phyloP scores from a whole-genome alignment of 2,113 vertebrate species.

The Mobula hypostoma region DNA sequence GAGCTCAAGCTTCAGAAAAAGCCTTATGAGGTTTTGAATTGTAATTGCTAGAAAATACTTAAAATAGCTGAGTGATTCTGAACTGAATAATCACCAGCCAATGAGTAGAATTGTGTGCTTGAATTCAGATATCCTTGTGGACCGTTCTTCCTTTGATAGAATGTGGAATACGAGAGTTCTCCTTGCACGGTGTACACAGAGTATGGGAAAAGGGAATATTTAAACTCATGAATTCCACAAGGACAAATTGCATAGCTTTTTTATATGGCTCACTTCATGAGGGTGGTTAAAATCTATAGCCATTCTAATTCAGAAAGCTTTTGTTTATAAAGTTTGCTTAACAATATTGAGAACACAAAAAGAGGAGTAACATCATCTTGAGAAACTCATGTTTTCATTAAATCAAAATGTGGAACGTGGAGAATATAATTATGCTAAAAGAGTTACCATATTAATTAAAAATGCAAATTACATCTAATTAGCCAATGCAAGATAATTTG shows the following conservation, averaged over 20 bases:
- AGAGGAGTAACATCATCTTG: background rate
- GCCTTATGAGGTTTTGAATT: background rate
- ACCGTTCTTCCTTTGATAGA: background rate
- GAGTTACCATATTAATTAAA: slow-evolving; percentile 30
- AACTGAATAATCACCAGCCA: background rate
- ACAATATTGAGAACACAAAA: background rate
- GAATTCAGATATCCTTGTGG: background rate
- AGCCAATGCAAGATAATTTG: slow-evolving; percentile 29
- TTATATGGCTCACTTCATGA: background rate
- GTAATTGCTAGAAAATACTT: background rate
- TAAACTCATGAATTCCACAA: background rate
- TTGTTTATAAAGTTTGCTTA: background rate
- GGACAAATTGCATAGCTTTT: background rate
- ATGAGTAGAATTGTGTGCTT: background rate
- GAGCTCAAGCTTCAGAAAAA: background rate
- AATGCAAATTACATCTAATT: slow-evolving; percentile 32
- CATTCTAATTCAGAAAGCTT: background rate
- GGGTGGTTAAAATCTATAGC: background rate
- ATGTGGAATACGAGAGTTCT: background rate
- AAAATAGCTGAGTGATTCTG: background rate
- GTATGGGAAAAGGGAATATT: background rate
- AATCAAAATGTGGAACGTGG: slow-evolving; percentile 22
- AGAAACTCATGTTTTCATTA: slow-evolving; percentile 24
- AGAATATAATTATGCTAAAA: slow-evolving; percentile 34
- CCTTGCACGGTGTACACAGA: no score